Evolutionary conservation across 1,140 invertebrate genomes (phyloP), one percentile per base, ranked within the genome.

Genomic region (Linepithema humile): DNA sequence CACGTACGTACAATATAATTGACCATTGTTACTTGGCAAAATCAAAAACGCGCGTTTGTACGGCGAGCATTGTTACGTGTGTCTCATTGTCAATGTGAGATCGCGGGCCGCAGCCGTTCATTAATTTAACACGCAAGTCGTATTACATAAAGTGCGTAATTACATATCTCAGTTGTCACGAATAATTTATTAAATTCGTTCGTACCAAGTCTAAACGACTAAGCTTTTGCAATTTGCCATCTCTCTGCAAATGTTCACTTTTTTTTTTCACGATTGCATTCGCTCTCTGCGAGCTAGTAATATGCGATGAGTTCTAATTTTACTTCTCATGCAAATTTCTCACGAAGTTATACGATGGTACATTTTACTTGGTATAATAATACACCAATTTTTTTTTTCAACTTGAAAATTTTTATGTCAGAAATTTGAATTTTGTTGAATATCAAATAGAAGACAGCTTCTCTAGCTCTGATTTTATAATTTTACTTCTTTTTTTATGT

Each of bases 81-180:
- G 64, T 80, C 75, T 80, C 75, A 80, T 80, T 80, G 75, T 80
- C 75, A 80, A 80, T 80, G 75, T 80, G 75, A 80, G 64, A 80
- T 80, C 75, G 75, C 75, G 75, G 64, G 64, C 75, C 48, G 48
- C 75, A 80, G 75, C 48, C 75, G 75, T 80, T 80, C 38, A 80
- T 80, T 80, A 80, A 80, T 80, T 80, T 70, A 70, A 69, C 75
- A 55, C 75, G 75, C 75, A 80, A 80, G 75, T 80, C 64, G 26
- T 70, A 80, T 80, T 80, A 80, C 75, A 35, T 80, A 80, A 80
- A 80, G 64, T 80, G 75, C 75, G 64, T 80, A 80, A 80, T 48
- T 35, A 70, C 64, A 55, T 48, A 35, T 69, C 75, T 80, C 64
- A 69, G 50, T 80, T 70, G 29, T 69, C 64, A 64, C 23, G 35